Percentiles rank a stretch among this genome's conserved stretches.
Conservation (phyloP, 2,797 vertebrate species). For the Myotis planiceps region DNA sequence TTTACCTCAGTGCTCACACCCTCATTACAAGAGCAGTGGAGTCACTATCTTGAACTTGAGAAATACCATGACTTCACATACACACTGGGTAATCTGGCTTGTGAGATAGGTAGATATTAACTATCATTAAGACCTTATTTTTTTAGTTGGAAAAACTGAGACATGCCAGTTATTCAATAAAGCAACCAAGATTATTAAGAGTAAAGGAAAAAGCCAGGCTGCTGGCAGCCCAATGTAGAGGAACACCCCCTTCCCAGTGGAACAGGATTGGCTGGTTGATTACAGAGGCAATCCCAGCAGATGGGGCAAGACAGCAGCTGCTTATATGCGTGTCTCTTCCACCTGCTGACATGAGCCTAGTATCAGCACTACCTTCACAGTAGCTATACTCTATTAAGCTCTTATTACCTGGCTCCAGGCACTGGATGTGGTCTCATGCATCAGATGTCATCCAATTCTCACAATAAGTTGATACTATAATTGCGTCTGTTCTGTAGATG, state of each 20-base stretch:
- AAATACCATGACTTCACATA: slow-evolving; percentile 43
- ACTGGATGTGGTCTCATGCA: neutral
- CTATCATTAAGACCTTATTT: neutral
- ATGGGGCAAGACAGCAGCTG: neutral
- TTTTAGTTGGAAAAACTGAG: slow-evolving; percentile 27
- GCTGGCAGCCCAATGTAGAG: neutral
- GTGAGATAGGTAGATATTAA: neutral
- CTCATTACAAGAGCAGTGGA: neutral
- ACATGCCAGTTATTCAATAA: slow-evolving; percentile 13
- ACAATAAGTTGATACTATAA: neutral
- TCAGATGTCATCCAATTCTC: neutral
- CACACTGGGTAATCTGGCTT: neutral
- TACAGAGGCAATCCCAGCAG: neutral
- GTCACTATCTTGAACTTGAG: slow-evolving; percentile 5
- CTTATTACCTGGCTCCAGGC: neutral
- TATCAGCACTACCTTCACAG: neutral
- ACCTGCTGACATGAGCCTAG: neutral
- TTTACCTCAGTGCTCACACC: slow-evolving; percentile 7
- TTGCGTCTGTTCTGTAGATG: neutral
- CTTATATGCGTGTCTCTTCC: neutral
- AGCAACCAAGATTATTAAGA: neutral
- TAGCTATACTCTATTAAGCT: neutral
- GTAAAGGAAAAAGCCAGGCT: neutral
- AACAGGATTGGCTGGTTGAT: neutral
- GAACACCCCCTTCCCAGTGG: neutral